phyloP scores from a whole-genome alignment of 2,888 invertebrate genomes.

The Lingula anatina region DNA sequence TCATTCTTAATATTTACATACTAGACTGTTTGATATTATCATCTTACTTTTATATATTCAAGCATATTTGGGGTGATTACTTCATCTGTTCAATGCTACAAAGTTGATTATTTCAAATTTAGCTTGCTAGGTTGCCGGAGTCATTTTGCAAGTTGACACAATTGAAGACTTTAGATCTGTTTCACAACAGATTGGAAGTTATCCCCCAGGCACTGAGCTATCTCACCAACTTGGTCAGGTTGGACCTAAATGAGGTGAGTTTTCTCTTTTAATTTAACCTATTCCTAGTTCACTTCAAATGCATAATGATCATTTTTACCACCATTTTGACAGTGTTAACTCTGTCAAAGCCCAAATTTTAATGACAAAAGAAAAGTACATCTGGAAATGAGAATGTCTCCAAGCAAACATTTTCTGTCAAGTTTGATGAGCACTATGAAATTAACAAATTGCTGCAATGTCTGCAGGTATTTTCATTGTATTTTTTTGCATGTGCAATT shows the following conservation, averaged over 20 bases:
- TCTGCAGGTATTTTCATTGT: no score
- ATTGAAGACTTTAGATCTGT: conserved; percentile 36
- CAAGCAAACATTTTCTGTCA: no score
- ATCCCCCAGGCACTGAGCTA: conserved; percentile 25
- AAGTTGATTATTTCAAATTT: not conserved
- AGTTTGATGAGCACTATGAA: no score
- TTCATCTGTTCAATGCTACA: not conserved
- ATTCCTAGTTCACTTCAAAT: not conserved
- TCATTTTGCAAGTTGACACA: conserved; percentile 29
- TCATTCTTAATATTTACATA: no score
- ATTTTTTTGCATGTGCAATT: conserved; percentile 1
- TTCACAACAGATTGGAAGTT: conserved; percentile 29
- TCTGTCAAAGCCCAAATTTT: not conserved
- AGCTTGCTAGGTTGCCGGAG: conserved; percentile 35
- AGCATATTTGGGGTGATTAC: no score
- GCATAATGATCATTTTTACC: not conserved
- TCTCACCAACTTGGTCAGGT: conserved; percentile 23
- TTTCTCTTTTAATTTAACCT: not conserved
- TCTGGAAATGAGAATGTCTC: no score
- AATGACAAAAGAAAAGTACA: no score
- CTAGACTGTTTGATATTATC: no score
- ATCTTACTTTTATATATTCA: no score
- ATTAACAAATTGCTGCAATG: no score
- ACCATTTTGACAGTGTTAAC: not conserved
- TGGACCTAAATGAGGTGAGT: conserved; percentile 30